A percentile compares a stretch with the other conserved stretches of the same genome.
These are phyloP conservation scores for Sisyra nigra DNA, from an alignment of 2,888 invertebrate genomes.

Conservation along the genomic window DNA sequence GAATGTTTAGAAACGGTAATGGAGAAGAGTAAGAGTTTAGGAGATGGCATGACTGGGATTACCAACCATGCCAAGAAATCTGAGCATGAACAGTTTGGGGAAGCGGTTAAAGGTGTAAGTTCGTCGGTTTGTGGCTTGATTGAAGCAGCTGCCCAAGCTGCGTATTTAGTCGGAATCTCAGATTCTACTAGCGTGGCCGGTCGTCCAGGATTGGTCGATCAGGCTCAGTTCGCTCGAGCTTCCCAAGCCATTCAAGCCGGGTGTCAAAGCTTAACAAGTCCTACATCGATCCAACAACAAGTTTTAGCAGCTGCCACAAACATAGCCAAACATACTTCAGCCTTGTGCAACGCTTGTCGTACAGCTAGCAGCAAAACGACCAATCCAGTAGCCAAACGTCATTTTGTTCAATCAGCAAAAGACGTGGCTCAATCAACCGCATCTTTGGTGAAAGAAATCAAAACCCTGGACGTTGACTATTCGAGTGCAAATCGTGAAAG, in stretches of 20 bases:
- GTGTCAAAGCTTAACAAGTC: constrained; percentile 59
- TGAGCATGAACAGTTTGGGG: constrained; percentile 71
- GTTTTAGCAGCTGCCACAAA: constrained; percentile 82
- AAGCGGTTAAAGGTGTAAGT: constrained; percentile 69
- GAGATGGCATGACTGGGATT: constrained; percentile 89
- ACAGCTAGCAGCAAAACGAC: constrained; percentile 80
- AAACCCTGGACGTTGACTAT: constrained; percentile 73
- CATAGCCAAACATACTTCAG: constrained; percentile 91
- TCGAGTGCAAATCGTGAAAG: constrained; percentile 56
- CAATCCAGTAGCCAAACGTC: constrained; percentile 84
- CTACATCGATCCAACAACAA: constrained; percentile 60
- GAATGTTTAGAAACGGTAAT: constrained; percentile 86
- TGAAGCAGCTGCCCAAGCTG: constrained; percentile 88
- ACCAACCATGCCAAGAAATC: constrained; percentile 80
- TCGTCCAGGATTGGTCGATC: constrained; percentile 75
- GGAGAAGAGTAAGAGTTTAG: constrained; percentile 67
- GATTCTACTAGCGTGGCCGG: constrained; percentile 83
- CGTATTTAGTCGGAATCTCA: constrained; percentile 86
- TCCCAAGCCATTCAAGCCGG: constrained; percentile 82
- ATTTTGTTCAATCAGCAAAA: constrained; percentile 95
- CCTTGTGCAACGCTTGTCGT: constrained; percentile 89
- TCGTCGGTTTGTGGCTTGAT: constrained; percentile 80
- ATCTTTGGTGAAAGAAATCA: constrained; percentile 85
- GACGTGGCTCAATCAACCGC: constrained; percentile 95
- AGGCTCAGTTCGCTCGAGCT: constrained; percentile 73